These are phyloP conservation scores for Cosmia pyralina DNA, from an alignment of 2,888 invertebrate species.

Conservation along the genomic window DNA sequence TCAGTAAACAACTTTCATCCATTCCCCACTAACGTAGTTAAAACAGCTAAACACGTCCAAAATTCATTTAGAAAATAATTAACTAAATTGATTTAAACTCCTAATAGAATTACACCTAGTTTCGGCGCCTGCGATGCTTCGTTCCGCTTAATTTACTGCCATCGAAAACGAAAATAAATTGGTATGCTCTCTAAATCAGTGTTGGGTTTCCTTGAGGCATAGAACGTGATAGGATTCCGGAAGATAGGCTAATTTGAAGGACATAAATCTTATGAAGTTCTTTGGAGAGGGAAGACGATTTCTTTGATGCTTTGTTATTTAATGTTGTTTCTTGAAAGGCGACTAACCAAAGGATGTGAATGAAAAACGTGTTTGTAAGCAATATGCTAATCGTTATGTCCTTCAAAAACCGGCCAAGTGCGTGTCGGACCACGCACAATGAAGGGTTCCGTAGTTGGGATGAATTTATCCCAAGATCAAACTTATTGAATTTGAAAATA, in stretches of 20 bases:
- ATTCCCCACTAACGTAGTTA: slow-evolving; percentile 45
- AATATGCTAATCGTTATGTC: not conserved
- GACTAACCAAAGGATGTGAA: not conserved
- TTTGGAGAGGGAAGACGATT: not conserved
- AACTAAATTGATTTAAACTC: slow-evolving; percentile 63
- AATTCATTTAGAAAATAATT: slow-evolving; percentile 69
- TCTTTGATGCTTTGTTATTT: not conserved
- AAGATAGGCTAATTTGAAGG: slow-evolving; percentile 27
- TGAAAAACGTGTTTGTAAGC: not conserved
- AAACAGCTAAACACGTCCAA: slow-evolving; percentile 53
- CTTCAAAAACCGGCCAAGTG: too few species aligned
- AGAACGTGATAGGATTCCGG: slow-evolving; percentile 17
- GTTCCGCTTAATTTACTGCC: slow-evolving; percentile 60
- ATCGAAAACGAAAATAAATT: slow-evolving; percentile 63
- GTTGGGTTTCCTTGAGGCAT: slow-evolving; percentile 27
- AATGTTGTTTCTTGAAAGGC: not conserved
- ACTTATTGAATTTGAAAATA: too few species aligned
- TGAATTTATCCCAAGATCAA: too few species aligned
- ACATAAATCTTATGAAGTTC: slow-evolving; percentile 23
- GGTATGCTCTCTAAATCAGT: slow-evolving; percentile 66
- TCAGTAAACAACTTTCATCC: slow-evolving; percentile 15
- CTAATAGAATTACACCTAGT: slow-evolving; percentile 64
- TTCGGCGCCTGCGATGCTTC: slow-evolving; percentile 47
- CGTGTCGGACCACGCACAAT: too few species aligned
- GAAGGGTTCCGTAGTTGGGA: too few species aligned